A percentile compares a stretch with the other conserved stretches of the same genome.
These are phyloP conservation scores for Pitangus sulphuratus DNA, from an alignment of 2,797 vertebrate genomes.

Conservation along the genomic window DNA sequence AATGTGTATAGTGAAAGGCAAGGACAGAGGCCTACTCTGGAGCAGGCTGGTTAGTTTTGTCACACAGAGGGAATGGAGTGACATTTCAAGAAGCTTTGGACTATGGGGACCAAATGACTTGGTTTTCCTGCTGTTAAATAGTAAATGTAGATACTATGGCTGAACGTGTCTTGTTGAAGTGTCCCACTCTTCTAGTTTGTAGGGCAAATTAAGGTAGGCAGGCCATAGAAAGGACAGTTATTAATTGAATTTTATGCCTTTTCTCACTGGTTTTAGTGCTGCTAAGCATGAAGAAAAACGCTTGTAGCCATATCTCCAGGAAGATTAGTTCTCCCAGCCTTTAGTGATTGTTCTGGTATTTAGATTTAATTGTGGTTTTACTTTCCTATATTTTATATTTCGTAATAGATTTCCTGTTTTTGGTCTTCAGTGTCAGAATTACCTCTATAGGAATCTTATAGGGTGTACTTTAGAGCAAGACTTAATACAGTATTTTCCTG, in stretches of 20 bases:
- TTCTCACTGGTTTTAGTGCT: neutral
- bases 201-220: neutral
- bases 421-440: neutral
- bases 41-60: neutral
- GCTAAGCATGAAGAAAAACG: neutral
- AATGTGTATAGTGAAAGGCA: neutral
- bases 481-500: neutral
- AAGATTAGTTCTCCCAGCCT: neutral
- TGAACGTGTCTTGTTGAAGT: neutral
- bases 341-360: neutral
- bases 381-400: neutral
- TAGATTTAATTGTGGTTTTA: neutral
- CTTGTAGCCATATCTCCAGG: neutral
- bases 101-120: neutral
- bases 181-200: neutral
- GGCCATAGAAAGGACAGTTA: neutral
- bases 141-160: neutral
- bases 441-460: neutral
- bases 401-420: neutral
- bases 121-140: neutral
- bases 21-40: neutral
- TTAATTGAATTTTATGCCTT: slow-evolving; percentile 5
- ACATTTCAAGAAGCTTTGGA: neutral
- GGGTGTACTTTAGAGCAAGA: neutral
- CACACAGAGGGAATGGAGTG: neutral